Conservation (phyloP, 2,888 invertebrate genomes). For the Caenorhabditis macrosperma region DNA sequence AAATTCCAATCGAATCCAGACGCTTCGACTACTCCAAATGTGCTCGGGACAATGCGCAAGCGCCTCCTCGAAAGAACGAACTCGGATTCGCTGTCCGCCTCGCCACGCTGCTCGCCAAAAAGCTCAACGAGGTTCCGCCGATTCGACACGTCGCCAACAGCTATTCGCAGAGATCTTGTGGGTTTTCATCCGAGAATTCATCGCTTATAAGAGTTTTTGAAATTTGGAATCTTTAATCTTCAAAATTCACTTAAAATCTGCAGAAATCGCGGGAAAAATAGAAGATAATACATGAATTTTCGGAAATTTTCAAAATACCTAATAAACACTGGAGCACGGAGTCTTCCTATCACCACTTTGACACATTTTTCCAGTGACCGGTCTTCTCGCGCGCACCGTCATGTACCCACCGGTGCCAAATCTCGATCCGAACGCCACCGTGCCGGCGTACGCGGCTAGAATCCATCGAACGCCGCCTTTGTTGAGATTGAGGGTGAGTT, state of each 20-base stretch:
- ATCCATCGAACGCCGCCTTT: slow-evolving; percentile 53
- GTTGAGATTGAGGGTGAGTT: slow-evolving; percentile 53
- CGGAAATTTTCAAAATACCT: too few species aligned
- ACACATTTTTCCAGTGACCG: slow-evolving; percentile 48
- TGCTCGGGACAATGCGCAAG: slow-evolving; percentile 29
- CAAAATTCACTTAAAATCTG: too few species aligned
- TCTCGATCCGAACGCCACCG: slow-evolving; percentile 39
- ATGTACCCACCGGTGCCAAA: slow-evolving; percentile 68
- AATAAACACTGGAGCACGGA: too few species aligned
- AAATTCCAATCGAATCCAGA: slow-evolving; percentile 18
- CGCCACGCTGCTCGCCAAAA: slow-evolving; percentile 15
- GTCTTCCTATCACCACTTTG: too few species aligned
- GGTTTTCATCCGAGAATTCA: too few species aligned
- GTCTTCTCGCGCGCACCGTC: slow-evolving; percentile 41
- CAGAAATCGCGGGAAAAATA: too few species aligned
- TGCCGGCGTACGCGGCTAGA: slow-evolving; percentile 50
- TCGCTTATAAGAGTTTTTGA: neutral
- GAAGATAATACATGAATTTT: too few species aligned
- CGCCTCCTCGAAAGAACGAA: slow-evolving; percentile 16
- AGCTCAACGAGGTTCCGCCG: slow-evolving; percentile 28
- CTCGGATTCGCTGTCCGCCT: slow-evolving; percentile 24
- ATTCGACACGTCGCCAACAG: slow-evolving; percentile 5
- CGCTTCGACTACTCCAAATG: slow-evolving; percentile 49
- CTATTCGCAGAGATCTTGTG: slow-evolving; percentile 36
- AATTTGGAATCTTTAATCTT: neutral